phyloP scores from a whole-genome alignment of 2,888 invertebrate species.

The Drosophila testacea region DNA sequence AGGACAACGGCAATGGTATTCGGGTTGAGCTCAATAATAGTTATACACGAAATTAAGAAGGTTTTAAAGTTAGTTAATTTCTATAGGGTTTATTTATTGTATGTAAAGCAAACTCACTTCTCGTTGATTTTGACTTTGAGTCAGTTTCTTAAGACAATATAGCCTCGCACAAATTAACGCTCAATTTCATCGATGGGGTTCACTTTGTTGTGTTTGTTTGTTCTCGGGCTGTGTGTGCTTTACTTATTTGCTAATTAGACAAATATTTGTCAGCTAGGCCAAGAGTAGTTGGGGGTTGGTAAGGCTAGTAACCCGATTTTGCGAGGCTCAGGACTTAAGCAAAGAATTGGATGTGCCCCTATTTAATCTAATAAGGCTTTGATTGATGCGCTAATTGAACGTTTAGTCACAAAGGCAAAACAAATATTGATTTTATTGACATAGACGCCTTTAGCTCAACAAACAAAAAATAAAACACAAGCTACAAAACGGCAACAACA shows the following conservation, averaged over 20 bases:
- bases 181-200: conserved; percentile 17
- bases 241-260: conserved; percentile 58
- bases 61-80: conserved; percentile 1
- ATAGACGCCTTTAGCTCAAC: conserved; percentile 27
- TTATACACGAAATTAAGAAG: not conserved
- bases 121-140: conserved; percentile 2
- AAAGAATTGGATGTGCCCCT: conserved; percentile 17
- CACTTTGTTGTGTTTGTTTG: conserved; percentile 9
- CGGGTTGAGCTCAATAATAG: not conserved
- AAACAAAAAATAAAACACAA: conserved; percentile 13
- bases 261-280: conserved; percentile 56
- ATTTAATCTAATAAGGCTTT: conserved; percentile 31
- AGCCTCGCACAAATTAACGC: conserved; percentile 17
- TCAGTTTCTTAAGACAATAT: conserved; percentile 18
- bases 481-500: conserved; percentile 2
- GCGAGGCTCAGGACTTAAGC: conserved; percentile 21
- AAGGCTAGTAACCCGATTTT: conserved; percentile 13
- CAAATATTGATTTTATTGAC: conserved; percentile 71
- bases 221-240: conserved; percentile 11
- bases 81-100: conserved; percentile 1
- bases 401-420: conserved; percentile 51
- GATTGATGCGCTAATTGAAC: conserved; percentile 67
- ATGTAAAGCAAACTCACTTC: conserved; percentile 1
- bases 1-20: not conserved
- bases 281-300: not conserved